Base-by-base conservation (phyloP, 2,888 invertebrate genomes). In the Apodemia zela region DNA sequence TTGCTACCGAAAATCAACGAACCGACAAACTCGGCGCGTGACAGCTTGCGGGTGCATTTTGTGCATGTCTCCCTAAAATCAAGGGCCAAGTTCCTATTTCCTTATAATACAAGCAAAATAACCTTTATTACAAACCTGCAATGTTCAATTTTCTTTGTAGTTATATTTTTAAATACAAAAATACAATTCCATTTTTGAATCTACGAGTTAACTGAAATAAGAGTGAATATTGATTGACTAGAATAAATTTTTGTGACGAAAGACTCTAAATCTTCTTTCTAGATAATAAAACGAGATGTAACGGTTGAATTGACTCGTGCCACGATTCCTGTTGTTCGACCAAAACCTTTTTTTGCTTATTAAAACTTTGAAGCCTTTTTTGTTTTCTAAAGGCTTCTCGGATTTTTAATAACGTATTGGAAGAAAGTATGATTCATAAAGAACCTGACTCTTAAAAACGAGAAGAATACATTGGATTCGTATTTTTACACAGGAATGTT, bases 221-320 rank as follows among this genome's bases (percentile, higher is more conserved):
- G 49, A 3, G 7, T 49, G 17, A 18, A 17, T 49, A 17, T 49
- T 49, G 18, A 49, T 8, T 49, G 49, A 49, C 49, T 38, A 11
- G 13, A 11, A 1, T 8, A 2, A 11, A 47, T 7, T 6, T 5
- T 47, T n/a, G 47, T 47, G 47, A 47, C 17, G n/a, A 47, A 47
- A n/a, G n/a, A 47, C 15, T 47, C 45, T 45, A 47, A 47, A 47
- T 47, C 47, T n/a, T 10, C 47, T 15, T 47, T 47, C 47, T 47
- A 47, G n/a, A 51, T 51, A 49, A 61, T 49, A 61, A 61, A 17
- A 49, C 49, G 49, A 29, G 15, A 47, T 61, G 61, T 29, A 61
- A 61, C 33, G 61, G 61, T 61, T 18, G 47, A 47, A 61, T 29
- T 49, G 61, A 49, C 61, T 47, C 61, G 61, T 61, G 61, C 61